phyloP scores from a whole-genome alignment of 2,113 vertebrate species.

The Sciurus niger region DNA sequence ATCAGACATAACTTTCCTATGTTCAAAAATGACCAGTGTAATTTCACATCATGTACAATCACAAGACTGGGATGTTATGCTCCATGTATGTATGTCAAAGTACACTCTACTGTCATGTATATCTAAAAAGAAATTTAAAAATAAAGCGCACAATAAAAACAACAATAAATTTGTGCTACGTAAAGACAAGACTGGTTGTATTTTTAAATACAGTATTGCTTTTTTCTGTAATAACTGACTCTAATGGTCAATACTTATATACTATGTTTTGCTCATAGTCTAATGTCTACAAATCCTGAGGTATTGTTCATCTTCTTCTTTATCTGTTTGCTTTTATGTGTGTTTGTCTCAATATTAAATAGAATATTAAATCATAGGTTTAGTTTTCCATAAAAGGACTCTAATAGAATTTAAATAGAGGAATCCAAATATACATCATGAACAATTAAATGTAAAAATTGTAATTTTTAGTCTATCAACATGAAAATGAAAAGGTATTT shows the following conservation, averaged over 20 bases:
- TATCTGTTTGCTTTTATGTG: conserved; percentile 44
- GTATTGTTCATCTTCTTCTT: conserved; percentile 39
- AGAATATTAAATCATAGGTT: conserved; percentile 59
- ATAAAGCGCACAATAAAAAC: too few relatives aligned
- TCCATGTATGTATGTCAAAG: too few relatives aligned
- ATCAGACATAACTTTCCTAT: too few relatives aligned
- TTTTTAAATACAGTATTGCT: not conserved
- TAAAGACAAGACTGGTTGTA: not conserved
- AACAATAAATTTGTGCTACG: not conserved
- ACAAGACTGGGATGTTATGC: too few relatives aligned
- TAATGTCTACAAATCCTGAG: not conserved
- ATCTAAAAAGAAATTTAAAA: too few relatives aligned
- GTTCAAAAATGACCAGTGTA: too few relatives aligned
- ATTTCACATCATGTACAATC: too few relatives aligned
- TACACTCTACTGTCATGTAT: too few relatives aligned
- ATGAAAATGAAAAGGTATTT: conserved; percentile 24
- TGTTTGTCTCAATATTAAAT: conserved; percentile 51
- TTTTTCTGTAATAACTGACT: conserved; percentile 37
- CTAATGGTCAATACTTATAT: conserved; percentile 27
- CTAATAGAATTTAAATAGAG: conserved; percentile 47
- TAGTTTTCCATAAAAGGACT: conserved; percentile 24
- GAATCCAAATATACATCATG: conserved; percentile 37
- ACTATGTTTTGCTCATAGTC: conserved; percentile 5
- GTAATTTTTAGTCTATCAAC: not conserved
- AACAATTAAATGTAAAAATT: not conserved